Conservation (phyloP, 2,113 vertebrate species). For the Lophotis ruficrista region DNA sequence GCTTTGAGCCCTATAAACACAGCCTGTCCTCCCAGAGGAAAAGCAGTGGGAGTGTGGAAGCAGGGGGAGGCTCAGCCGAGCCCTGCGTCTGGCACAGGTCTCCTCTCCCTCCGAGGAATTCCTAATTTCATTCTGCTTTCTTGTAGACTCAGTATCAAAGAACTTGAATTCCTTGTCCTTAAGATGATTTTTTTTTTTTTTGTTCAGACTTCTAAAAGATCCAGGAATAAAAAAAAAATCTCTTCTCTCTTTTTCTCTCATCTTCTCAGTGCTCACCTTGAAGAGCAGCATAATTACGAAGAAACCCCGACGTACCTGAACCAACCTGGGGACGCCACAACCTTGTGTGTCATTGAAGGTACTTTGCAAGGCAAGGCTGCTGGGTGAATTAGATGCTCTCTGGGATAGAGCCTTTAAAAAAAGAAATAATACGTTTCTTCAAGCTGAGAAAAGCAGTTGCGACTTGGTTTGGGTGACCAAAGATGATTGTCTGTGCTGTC, state of each 20-base stretch:
- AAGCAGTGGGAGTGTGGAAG: not conserved
- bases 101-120: not conserved
- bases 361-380: conserved; percentile 45
- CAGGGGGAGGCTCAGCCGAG: not conserved
- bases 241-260: not conserved
- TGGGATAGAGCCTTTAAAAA: conserved; percentile 7
- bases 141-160: not conserved
- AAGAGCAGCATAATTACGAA: conserved; percentile 69
- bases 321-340: conserved; percentile 42
- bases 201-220: not conserved
- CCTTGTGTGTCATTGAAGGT: conserved; percentile 54
- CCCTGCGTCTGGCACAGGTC: not conserved
- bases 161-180: not conserved
- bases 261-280: conserved; percentile 63
- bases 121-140: not conserved
- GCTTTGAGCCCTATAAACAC: not conserved
- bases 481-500: not conserved
- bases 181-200: not conserved
- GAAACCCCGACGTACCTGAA: conserved; percentile 60
- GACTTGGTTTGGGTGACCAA: not conserved
- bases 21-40: not conserved
- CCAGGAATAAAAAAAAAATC: not conserved
- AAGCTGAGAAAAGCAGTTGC: not conserved
- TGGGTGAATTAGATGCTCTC: not conserved
- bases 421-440: not conserved